These are phyloP conservation scores for Macrocentrus cingulum DNA, from an alignment of 1,140 invertebrate genomes.

Conservation along the genomic window DNA sequence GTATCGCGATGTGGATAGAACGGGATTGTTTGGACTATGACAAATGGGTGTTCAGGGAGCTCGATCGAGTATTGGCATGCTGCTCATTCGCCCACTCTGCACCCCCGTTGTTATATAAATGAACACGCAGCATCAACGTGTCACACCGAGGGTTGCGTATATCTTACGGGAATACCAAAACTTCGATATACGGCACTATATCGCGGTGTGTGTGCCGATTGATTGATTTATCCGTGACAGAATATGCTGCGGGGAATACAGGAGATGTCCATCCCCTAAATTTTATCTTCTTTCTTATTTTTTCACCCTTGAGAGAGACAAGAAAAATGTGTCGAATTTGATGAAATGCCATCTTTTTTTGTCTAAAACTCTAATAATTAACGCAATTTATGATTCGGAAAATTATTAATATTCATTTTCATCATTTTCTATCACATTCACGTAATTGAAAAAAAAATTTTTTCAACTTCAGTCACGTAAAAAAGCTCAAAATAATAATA, in stretches of 20 bases:
- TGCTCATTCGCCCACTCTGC: not conserved
- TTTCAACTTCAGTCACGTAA: too few species aligned
- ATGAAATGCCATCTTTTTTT: not conserved
- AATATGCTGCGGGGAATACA: not conserved
- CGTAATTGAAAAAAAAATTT: too few species aligned
- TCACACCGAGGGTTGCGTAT: not conserved
- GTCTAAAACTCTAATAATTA: not conserved
- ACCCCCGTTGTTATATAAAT: slow-evolving; percentile 6
- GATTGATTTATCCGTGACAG: slow-evolving; percentile 5
- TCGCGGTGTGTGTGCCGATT: not conserved
- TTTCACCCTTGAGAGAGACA: not conserved
- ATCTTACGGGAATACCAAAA: slow-evolving; percentile 5
- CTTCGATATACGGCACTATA: not conserved
- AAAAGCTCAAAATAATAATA: too few species aligned
- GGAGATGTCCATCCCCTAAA: not conserved
- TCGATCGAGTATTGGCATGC: slow-evolving; percentile 6
- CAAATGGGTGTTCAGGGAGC: not conserved
- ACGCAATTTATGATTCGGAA: not conserved
- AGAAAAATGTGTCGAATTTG: not conserved
- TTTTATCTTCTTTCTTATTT: not conserved
- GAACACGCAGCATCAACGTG: not conserved
- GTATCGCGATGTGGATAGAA: not conserved
- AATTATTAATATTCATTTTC: too few species aligned
- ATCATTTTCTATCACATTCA: too few species aligned
- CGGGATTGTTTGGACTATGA: slow-evolving; percentile 2